Evolutionary conservation across 1,140 invertebrate species (phyloP).

Genomic region (Anthonomus grandis): DNA sequence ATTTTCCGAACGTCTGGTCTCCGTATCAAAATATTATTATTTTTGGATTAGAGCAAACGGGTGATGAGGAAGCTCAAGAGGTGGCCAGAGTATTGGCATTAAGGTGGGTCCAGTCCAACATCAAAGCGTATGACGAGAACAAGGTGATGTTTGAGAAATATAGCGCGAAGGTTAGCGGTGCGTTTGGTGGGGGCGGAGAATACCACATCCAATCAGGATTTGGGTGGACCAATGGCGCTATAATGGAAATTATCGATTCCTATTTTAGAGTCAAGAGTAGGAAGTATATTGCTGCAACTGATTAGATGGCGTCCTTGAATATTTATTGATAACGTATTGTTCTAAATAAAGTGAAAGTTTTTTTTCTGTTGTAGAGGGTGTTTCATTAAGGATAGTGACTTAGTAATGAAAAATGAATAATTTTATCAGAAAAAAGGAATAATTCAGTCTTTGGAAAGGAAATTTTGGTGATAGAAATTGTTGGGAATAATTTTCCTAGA

Average conservation of each 20-base stretch:
- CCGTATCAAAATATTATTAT: slow-evolving; percentile 77
- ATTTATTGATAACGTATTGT: too few relatives aligned
- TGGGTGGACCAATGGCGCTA: slow-evolving; percentile 91
- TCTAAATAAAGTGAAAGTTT: too few relatives aligned
- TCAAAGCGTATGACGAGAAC: slow-evolving; percentile 52
- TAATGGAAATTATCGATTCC: slow-evolving; percentile 33
- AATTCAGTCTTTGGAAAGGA: too few relatives aligned
- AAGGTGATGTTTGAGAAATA: slow-evolving; percentile 88
- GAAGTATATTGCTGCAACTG: too few relatives aligned
- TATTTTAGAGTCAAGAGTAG: slow-evolving; percentile 26
- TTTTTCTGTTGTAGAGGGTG: too few relatives aligned
- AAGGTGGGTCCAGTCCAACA: slow-evolving; percentile 72
- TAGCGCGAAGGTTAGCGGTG: slow-evolving; percentile 64
- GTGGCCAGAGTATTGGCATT: slow-evolving; percentile 67
- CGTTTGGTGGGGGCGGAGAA: slow-evolving; percentile 83
- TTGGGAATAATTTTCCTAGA: too few relatives aligned
- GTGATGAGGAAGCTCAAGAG: slow-evolving; percentile 58
- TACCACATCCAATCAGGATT: slow-evolving; percentile 87
- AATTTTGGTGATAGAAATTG: too few relatives aligned
- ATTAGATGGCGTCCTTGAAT: too few relatives aligned
- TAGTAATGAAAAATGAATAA: too few relatives aligned
- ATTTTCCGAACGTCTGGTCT: slow-evolving; percentile 85
- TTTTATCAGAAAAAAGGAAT: too few relatives aligned
- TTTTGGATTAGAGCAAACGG: slow-evolving; percentile 59
- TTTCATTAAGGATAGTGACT: too few relatives aligned